Evolutionary conservation across 2,797 vertebrate genomes (phyloP), one percentile per base, ranked within the genome.

Genomic region (Chelidonichthys spinosus): DNA sequence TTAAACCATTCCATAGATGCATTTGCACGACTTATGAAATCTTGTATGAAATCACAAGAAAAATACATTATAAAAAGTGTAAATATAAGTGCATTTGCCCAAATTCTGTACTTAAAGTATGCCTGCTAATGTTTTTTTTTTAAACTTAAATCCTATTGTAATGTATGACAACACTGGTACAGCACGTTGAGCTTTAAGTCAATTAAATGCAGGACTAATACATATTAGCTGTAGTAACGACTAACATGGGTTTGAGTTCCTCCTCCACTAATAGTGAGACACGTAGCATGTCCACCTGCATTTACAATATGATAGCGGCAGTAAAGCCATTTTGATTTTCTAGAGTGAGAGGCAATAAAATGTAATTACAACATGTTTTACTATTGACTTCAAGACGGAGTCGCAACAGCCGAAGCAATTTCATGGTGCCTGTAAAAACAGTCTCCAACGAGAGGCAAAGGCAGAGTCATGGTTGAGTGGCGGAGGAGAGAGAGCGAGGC

Each of bases 361-460:
- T 90, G 89, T 93, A 94, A 94, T 93, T 93, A 94, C 89, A 92
- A 93, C 85, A 83, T 91, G 90, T 93, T 93, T 92, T 88, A 92
- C 88, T 84, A 91, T 90, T 89, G 94, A 90, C 85, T 92, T 90
- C 84, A 79, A 85, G 83, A 92, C 85, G 25, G 81, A 90, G 82
- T 87, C 77, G 43, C 80, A 92, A 91, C 89, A 83, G 79, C 84
- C 83, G 47, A 93, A 92, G 90, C 91, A 88, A 93, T 94, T 92
- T 91, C 83, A 90, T 85, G 87, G 87, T 63, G 90, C 89, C 89
- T 92, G 86, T 93, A 89, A 89, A 90, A 86, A 90, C 69, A 79
- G 81, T 58, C 79, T 76, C 72, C 85, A 73, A 67, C 50, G 60
- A 58, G 62, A 81, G 55, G 70, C 69, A 84, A 86, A 81, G 56